These are phyloP conservation scores for Rhinopomastus cyanomelas DNA, from an alignment of 2,113 vertebrate genomes.

Conservation along the genomic window DNA sequence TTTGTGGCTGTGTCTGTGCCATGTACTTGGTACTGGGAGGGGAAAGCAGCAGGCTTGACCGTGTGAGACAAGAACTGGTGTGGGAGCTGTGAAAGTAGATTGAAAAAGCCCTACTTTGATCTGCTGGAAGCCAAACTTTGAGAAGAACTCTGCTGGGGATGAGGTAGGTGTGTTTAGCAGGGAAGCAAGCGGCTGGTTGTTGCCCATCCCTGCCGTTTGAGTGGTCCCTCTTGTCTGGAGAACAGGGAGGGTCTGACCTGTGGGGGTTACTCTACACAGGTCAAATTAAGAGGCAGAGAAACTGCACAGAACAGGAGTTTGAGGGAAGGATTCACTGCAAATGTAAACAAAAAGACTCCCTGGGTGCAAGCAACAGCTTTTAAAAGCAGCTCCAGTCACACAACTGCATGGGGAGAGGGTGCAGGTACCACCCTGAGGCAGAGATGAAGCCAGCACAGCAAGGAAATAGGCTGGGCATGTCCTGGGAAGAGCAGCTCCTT, in stretches of 20 bases:
- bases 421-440: neutral
- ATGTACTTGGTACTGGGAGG: fast-evolving
- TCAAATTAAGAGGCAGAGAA: neutral
- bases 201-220: neutral
- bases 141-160: neutral
- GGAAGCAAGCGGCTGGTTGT: neutral
- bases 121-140: neutral
- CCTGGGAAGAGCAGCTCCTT: neutral
- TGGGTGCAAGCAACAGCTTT: neutral
- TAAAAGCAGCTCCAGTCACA: neutral
- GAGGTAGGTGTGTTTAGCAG: neutral
- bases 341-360: neutral
- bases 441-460: neutral
- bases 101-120: neutral
- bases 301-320: neutral
- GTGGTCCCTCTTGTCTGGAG: neutral
- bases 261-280: neutral
- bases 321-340: neutral
- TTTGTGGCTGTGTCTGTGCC: fast-evolving
- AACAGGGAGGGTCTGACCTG: neutral
- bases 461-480: neutral
- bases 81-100: neutral
- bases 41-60: neutral
- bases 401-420: neutral
- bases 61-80: neutral